These are phyloP conservation scores for Mesitornis unicolor DNA, from an alignment of 2,113 vertebrate genomes.

Conservation along the genomic window DNA sequence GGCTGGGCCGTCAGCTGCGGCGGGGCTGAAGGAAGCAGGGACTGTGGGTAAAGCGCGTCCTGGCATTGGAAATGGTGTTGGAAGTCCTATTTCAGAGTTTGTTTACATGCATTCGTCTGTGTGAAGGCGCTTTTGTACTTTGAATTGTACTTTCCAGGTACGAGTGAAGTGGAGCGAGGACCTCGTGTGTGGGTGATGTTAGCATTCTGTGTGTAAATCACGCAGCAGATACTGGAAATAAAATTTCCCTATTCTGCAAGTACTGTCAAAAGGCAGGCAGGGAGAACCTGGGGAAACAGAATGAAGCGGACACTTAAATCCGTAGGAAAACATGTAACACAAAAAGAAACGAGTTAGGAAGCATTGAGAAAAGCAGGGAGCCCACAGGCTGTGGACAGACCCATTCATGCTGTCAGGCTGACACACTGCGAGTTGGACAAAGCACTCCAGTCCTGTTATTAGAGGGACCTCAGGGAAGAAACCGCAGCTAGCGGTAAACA, in stretches of 20 bases:
- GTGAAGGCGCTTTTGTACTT: background rate
- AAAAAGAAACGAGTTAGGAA: background rate
- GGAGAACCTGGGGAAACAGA: background rate
- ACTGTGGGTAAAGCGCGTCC: rapidly evolving
- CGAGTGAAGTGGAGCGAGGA: background rate
- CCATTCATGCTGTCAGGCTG: background rate
- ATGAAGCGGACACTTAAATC: rapidly evolving
- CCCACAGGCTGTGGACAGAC: rapidly evolving
- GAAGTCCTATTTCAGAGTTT: rapidly evolving
- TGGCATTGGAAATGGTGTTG: rapidly evolving
- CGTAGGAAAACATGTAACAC: rapidly evolving
- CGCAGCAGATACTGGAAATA: background rate
- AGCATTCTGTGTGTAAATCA: rapidly evolving
- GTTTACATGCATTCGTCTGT: rapidly evolving
- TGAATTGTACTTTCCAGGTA: background rate
- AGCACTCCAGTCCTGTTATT: background rate
- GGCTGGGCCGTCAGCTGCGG: background rate
- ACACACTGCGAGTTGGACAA: too few relatives aligned
- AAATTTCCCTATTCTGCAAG: rapidly evolving
- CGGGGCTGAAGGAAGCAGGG: background rate
- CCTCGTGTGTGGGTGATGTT: background rate
- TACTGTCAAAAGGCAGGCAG: too few relatives aligned
- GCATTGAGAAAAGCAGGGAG: background rate
- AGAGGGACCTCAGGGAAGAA: background rate
- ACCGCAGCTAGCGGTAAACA: rapidly evolving